Evolutionary conservation across 2,113 vertebrate species (phyloP), one percentile per base, ranked within the genome.

Genomic region (Cinclus mexicanus): DNA sequence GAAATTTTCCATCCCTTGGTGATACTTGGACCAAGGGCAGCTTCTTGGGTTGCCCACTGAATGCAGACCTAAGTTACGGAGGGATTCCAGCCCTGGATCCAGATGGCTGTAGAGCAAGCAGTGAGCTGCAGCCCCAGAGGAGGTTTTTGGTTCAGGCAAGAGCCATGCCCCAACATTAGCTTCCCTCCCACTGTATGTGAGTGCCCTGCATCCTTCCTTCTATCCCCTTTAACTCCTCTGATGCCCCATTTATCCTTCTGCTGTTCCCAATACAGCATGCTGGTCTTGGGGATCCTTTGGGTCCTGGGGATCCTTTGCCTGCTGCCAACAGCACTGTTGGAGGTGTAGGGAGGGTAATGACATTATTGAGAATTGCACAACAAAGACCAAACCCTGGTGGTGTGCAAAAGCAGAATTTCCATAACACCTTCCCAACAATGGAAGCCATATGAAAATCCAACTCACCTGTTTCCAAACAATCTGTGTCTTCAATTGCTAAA

Each of bases 171-270:
- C n/a, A 42, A 13, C 4, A 1, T 60, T 23, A 20, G 19, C 17
- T 28, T 42, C 52, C 44, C 16, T 86, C 23, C 21, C n/a, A 29
- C 0, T 0, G 23, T 23, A 17, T 0, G 0, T 10, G 3, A 1
- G 25, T 24, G 42, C 69, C 39, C 77, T n/a, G 23, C 59, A 42
- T 56, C 76, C 49, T 90, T 53, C 47, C 22, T 65, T 29, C 47
- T 31, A 3, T 14, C 21, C 17, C 22, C 11, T 87, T 83, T 37
- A 21, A 21, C 26, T 42, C 35, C 23, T 55, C 64, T 55, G 14
- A 1, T 1, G 7, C 26, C 26, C 6, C 18, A 6, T 26, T 78
- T 50, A 28, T 46, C 60, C 35, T 24, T 60, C 33, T 52, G 14
- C 59, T 11, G 56, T 44, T 47, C 56, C 41, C 69, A 61, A 74